Percentiles rank a stretch among this genome's conserved stretches.
Evolutionary conservation across 1,140 invertebrate genomes (phyloP).

Genomic region (Drosophila subobscura): DNA sequence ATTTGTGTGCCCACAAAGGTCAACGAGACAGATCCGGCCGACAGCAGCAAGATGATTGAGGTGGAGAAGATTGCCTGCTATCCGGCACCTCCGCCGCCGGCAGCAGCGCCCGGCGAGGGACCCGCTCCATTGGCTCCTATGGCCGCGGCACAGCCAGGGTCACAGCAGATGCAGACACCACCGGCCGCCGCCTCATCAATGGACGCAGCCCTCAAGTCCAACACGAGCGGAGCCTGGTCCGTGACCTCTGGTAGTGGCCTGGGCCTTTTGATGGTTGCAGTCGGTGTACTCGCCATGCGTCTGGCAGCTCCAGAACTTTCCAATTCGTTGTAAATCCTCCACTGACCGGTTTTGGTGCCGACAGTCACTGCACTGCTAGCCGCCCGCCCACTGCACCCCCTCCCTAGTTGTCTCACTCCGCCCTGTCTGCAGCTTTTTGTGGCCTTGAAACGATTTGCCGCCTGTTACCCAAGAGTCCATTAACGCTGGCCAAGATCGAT

Average conservation of each 20-base stretch:
- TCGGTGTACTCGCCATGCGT: constrained; percentile 10
- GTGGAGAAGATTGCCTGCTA: constrained; percentile 82
- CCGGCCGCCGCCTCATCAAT: constrained; percentile 51
- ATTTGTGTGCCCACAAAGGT: constrained; percentile 77
- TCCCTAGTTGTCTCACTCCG: neutral
- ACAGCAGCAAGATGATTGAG: constrained; percentile 72
- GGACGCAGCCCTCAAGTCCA: constrained; percentile 64
- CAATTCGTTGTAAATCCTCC: too few relatives aligned
- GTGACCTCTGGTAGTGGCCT: constrained; percentile 5
- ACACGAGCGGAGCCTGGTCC: constrained; percentile 13
- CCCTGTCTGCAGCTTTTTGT: neutral
- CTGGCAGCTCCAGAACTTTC: neutral
- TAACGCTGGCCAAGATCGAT: constrained; percentile 33
- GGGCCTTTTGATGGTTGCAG: neutral
- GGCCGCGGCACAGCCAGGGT: constrained; percentile 46
- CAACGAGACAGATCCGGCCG: constrained; percentile 77
- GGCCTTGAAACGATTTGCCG: neutral
- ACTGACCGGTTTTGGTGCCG: too few relatives aligned
- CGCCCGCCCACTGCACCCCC: constrained; percentile 1
- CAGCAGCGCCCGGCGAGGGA: constrained; percentile 54
- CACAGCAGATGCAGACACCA: constrained; percentile 37
- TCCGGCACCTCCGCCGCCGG: constrained; percentile 71
- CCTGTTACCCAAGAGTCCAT: neutral
- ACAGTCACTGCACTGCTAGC: constrained; percentile 1
- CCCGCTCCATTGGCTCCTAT: constrained; percentile 63